These are phyloP conservation scores for Pangasius djambal DNA, from an alignment of 2,797 vertebrate genomes.

Conservation along the genomic window DNA sequence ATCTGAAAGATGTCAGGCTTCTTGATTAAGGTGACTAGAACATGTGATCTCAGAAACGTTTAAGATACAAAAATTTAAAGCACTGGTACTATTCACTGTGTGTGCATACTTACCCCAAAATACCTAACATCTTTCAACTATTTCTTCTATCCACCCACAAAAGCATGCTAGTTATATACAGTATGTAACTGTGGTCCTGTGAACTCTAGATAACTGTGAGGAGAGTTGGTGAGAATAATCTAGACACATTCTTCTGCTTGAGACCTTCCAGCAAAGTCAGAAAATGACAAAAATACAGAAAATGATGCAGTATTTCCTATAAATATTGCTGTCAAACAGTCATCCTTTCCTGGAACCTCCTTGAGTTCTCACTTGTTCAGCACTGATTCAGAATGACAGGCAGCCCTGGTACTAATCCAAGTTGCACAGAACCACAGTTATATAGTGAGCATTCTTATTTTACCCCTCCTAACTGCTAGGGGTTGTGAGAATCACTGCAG, in stretches of 20 bases:
- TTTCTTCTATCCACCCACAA: not conserved
- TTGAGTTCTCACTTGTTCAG: not conserved
- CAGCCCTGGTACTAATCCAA: not conserved
- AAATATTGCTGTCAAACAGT: not conserved
- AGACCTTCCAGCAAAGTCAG: not conserved
- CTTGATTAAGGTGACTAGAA: not conserved
- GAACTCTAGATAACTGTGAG: not conserved
- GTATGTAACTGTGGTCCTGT: not conserved
- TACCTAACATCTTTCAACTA: not conserved
- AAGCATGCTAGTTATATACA: not conserved
- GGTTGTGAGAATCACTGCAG: not conserved
- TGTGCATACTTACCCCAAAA: not conserved
- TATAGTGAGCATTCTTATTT: not conserved
- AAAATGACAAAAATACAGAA: not conserved
- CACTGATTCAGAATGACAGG: not conserved
- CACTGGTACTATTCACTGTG: not conserved
- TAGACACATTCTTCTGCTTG: too few species aligned
- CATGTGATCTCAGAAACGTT: not conserved
- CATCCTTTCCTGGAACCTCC: not conserved
- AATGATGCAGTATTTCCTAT: not conserved
- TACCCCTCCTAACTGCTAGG: not conserved
- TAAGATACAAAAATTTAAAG: too few species aligned
- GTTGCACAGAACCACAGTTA: not conserved
- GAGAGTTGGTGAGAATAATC: not conserved
- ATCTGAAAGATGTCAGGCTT: conserved; percentile 69